A percentile compares a stretch with the other conserved stretches of the same genome.
phyloP scores from a whole-genome alignment of 2,113 vertebrate genomes.

The Balaeniceps rex region DNA sequence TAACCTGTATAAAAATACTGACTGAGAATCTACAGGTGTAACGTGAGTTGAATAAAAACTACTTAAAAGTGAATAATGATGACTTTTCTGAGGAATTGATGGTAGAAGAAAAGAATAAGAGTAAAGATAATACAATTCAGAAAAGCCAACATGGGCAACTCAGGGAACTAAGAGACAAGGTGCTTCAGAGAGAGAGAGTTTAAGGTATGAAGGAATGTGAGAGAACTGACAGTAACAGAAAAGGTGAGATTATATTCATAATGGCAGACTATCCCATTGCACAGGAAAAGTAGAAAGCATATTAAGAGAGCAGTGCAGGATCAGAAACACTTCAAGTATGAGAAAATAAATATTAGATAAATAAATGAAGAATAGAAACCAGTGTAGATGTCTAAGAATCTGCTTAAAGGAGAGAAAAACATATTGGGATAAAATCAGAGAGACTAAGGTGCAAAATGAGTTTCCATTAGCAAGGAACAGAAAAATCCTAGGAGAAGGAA shows the following conservation, averaged over 20 bases:
- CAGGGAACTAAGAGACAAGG: background rate
- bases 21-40: background rate
- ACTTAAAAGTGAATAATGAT: background rate
- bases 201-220: background rate
- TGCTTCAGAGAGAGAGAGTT: background rate
- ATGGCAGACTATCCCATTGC: background rate
- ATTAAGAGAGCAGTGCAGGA: background rate
- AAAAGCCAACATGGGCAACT: background rate
- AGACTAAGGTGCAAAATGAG: background rate
- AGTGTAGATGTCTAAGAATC: background rate
- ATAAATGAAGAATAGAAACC: background rate
- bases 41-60: background rate
- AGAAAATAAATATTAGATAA: background rate
- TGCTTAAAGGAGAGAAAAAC: background rate
- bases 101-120: background rate
- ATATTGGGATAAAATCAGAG: background rate
- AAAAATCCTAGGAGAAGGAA: background rate
- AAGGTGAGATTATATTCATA: background rate
- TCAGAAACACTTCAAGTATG: rapidly evolving
- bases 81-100: background rate
- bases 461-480: background rate
- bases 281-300: background rate
- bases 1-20: background rate
- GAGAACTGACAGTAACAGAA: background rate
- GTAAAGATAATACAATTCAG: background rate